A percentile compares a stretch with the other conserved stretches of the same genome.
phyloP scores from a whole-genome alignment of 2,888 invertebrate genomes.

The Ariolimax columbianus region DNA sequence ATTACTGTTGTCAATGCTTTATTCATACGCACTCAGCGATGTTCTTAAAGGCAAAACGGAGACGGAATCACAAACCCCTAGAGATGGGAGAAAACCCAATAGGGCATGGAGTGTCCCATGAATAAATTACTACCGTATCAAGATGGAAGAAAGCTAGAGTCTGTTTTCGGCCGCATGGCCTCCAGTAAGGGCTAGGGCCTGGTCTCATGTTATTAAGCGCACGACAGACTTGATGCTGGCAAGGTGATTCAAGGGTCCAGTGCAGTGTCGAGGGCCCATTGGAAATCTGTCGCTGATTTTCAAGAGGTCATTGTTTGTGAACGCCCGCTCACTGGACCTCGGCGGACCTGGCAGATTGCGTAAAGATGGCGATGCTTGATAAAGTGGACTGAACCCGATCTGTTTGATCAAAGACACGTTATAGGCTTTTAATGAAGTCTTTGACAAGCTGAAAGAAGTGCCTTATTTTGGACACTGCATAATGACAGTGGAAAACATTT shows the following conservation, averaged over 20 bases:
- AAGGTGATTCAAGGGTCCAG: constrained; percentile 13
- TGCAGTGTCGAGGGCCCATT: constrained; percentile 34
- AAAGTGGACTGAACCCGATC: constrained; percentile 29
- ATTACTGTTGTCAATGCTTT: constrained; percentile 1
- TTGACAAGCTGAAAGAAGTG: constrained; percentile 27
- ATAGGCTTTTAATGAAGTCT: constrained; percentile 43
- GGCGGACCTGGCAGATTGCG: constrained; percentile 48
- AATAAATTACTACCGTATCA: constrained; percentile 45
- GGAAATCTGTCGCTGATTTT: constrained; percentile 39
- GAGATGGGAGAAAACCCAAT: not conserved
- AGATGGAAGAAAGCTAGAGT: constrained; percentile 38
- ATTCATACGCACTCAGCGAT: constrained; percentile 20
- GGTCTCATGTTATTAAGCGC: constrained; percentile 42
- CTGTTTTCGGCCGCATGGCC: constrained; percentile 44
- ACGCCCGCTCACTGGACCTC: constrained; percentile 17
- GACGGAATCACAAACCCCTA: not conserved
- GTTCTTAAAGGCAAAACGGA: constrained; percentile 26
- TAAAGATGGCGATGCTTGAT: constrained; percentile 49
- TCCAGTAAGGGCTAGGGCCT: constrained; percentile 18
- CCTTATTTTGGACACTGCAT: constrained; percentile 20
- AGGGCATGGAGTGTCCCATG: constrained; percentile 30
- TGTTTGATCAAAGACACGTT: constrained; percentile 41
- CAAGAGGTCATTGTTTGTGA: constrained; percentile 31
- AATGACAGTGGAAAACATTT: constrained; percentile 19
- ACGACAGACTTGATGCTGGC: constrained; percentile 14